Evolutionary conservation across 2,888 invertebrate species (phyloP).

Genomic region (Microplitis deprimator): DNA sequence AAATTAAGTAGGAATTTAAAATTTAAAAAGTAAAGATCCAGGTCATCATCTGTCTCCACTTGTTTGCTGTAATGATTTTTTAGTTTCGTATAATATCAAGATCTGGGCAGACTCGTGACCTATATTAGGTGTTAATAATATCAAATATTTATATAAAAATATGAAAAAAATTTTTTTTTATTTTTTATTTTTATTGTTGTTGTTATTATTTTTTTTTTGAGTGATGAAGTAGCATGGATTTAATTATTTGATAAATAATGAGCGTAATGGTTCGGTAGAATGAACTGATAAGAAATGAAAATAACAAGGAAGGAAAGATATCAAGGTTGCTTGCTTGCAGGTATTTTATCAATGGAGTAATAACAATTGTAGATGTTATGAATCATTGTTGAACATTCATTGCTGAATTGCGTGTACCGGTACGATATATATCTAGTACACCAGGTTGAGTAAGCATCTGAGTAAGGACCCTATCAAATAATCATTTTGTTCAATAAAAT

Average conservation of each 20-base stretch:
- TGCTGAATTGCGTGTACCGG: not conserved
- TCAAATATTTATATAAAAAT: not conserved
- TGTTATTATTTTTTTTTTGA: not conserved
- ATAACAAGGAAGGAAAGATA: not conserved
- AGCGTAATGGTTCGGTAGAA: not conserved
- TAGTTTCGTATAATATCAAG: slow-evolving; percentile 18
- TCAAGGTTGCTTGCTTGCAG: not conserved
- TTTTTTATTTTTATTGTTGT: not conserved
- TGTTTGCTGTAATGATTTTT: slow-evolving; percentile 42
- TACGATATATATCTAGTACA: not conserved
- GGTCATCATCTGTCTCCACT: slow-evolving; percentile 25
- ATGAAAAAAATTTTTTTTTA: not conserved
- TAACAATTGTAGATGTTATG: not conserved
- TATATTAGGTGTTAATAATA: not conserved
- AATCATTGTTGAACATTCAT: slow-evolving; percentile 1
- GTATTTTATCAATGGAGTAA: not conserved
- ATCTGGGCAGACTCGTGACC: slow-evolving; percentile 15
- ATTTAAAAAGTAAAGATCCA: not conserved
- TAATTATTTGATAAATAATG: not conserved
- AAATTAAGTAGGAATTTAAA: not conserved
- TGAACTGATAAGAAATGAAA: not conserved
- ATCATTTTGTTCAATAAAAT: not conserved
- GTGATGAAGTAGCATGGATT: not conserved
- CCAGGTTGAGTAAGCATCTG: not conserved
- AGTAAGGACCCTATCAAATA: not conserved